Conservation (phyloP, 2,888 invertebrate species). For the Himalopsyche tibetana region DNA sequence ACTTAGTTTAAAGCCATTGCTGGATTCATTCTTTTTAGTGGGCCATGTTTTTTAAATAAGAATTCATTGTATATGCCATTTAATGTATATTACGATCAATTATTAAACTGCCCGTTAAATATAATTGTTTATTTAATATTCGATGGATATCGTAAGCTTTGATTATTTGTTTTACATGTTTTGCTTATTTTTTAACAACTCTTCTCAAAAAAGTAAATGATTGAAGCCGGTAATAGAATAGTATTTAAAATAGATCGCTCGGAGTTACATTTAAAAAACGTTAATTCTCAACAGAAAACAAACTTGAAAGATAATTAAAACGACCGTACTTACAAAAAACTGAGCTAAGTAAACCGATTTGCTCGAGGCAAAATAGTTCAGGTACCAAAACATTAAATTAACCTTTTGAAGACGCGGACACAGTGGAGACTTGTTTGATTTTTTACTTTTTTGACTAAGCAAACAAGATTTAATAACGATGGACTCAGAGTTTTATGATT, state of each 20-base stretch:
- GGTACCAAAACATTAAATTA: constrained; percentile 8
- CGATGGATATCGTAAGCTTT: too few relatives aligned
- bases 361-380: constrained; percentile 54
- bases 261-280: constrained; percentile 1
- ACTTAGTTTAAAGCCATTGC: too few relatives aligned
- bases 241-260: not conserved
- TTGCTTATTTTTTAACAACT: too few relatives aligned
- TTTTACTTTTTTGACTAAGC: not conserved
- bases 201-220: too few relatives aligned
- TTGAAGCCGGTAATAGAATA: not conserved
- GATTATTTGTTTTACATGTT: too few relatives aligned
- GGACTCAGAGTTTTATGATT: too few relatives aligned
- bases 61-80: too few relatives aligned
- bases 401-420: not conserved
- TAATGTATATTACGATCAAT: too few relatives aligned
- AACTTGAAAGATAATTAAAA: constrained; percentile 60
- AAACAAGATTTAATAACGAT: constrained; percentile 9
- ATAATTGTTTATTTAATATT: too few relatives aligned
- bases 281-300: constrained; percentile 34
- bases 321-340: constrained; percentile 50
- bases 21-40: too few relatives aligned
- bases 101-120: too few relatives aligned
- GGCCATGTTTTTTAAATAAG: too few relatives aligned
- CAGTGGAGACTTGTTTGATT: not conserved
- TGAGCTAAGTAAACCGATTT: constrained; percentile 46